Evolutionary conservation across 2,888 invertebrate species (phyloP).

Genomic region (Diarsia brunnea): DNA sequence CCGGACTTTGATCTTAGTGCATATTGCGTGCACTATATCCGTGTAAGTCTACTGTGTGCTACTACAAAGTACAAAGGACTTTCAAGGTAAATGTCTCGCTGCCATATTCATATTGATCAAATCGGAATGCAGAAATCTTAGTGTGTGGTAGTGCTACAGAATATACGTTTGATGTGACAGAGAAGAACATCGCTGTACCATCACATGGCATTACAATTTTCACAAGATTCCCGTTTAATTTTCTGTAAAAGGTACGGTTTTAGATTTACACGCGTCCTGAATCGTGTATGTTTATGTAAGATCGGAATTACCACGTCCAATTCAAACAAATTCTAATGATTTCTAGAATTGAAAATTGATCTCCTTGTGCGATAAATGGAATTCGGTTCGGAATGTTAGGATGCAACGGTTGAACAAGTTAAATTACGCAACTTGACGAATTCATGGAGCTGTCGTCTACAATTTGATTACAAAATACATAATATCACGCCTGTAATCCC

Average conservation of each 20-base stretch:
- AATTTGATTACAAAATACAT: background rate
- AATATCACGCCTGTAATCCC: too few relatives aligned
- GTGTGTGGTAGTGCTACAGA: conserved; percentile 72
- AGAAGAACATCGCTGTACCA: background rate
- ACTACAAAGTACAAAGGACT: conserved; percentile 69
- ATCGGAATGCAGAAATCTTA: conserved; percentile 35
- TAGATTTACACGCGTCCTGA: conserved; percentile 34
- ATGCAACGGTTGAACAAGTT: background rate
- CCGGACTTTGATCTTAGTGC: conserved; percentile 62
- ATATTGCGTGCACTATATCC: conserved; percentile 53
- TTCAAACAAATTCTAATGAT: conserved; percentile 31
- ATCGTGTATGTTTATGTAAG: conserved; percentile 42
- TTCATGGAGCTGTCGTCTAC: background rate
- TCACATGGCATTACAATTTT: background rate
- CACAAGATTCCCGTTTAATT: conserved; percentile 8
- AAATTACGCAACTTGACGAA: conserved; percentile 5
- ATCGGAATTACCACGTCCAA: conserved; percentile 39
- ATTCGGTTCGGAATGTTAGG: conserved; percentile 3
- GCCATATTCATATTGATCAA: conserved; percentile 14
- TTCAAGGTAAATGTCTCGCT: conserved; percentile 75
- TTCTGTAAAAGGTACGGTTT: conserved; percentile 46
- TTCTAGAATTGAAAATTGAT: conserved; percentile 52
- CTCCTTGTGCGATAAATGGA: conserved; percentile 25
- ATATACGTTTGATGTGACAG: conserved; percentile 70
- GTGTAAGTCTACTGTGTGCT: conserved; percentile 36